Conservation (phyloP, 2,113 vertebrate genomes). For the Dolichotis patagonum region DNA sequence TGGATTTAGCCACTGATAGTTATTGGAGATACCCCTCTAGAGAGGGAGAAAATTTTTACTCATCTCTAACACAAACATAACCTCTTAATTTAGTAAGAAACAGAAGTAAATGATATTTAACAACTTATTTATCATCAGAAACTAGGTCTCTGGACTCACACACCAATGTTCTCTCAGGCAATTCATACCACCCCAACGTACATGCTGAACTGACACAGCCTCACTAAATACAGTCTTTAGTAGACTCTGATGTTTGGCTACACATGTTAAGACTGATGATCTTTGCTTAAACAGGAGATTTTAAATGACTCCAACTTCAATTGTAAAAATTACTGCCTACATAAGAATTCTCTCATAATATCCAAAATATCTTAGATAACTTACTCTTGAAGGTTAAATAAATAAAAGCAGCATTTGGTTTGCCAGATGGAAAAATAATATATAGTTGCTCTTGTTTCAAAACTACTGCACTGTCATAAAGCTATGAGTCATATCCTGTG, state of each 20-base stretch:
- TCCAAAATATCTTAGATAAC: conserved; percentile 51
- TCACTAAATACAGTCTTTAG: neutral
- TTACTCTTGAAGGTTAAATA: conserved; percentile 66
- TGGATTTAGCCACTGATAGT: neutral
- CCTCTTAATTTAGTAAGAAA: neutral
- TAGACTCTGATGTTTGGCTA: neutral
- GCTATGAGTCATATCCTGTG: neutral
- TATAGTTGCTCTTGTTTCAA: conserved; percentile 63
- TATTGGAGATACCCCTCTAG: neutral
- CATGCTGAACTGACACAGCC: neutral
- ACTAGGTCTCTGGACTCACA: neutral
- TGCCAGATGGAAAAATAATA: conserved; percentile 57
- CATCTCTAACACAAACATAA: neutral
- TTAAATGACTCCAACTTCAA: conserved; percentile 49
- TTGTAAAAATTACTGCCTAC: conserved; percentile 69
- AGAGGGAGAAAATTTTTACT: neutral
- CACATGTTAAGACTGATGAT: neutral
- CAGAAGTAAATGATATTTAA: neutral
- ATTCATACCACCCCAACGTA: neutral
- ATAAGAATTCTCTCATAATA: conserved; percentile 73
- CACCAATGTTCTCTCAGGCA: neutral
- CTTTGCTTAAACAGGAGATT: neutral
- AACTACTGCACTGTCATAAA: conserved; percentile 34
- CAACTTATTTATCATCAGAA: neutral
- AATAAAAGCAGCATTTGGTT: conserved; percentile 67